These are phyloP conservation scores for Glaucomys volans DNA, from an alignment of 2,113 vertebrate species.

Conservation along the genomic window DNA sequence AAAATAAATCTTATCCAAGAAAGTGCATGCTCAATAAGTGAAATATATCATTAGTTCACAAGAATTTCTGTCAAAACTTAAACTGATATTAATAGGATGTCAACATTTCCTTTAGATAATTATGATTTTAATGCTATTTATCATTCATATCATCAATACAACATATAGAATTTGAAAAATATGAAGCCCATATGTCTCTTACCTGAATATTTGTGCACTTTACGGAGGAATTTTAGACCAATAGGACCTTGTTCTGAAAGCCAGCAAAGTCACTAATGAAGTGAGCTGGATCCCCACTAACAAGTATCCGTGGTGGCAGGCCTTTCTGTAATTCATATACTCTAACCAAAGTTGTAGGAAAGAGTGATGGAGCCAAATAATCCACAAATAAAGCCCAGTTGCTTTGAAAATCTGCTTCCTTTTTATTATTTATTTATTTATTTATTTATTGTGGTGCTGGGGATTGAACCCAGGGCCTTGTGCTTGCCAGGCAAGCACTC, in stretches of 20 bases:
- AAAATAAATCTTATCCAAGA: neutral
- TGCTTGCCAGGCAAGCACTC: too few relatives aligned
- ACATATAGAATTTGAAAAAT: neutral
- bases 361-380: slow-evolving; percentile 81
- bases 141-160: neutral
- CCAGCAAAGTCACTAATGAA: slow-evolving; percentile 80
- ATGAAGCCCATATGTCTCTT: neutral
- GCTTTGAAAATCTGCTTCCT: slow-evolving; percentile 83
- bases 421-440: too few relatives aligned
- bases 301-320: slow-evolving; percentile 83
- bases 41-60: neutral
- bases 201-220: slow-evolving; percentile 82
- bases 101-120: neutral
- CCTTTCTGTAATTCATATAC: slow-evolving; percentile 75
- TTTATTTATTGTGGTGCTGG: too few relatives aligned
- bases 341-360: slow-evolving; percentile 71
- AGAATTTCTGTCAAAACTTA: neutral
- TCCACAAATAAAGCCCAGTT: slow-evolving; percentile 77
- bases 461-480: too few relatives aligned
- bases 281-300: slow-evolving; percentile 68
- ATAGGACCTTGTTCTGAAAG: slow-evolving; percentile 80
- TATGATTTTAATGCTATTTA: neutral
- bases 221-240: slow-evolving; percentile 58
- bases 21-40: neutral
- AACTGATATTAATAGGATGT: neutral